A percentile compares a stretch with the other conserved stretches of the same genome.
Evolutionary conservation across 2,888 invertebrate species (phyloP).

Genomic region (Scaptomyza cyrtandrae): DNA sequence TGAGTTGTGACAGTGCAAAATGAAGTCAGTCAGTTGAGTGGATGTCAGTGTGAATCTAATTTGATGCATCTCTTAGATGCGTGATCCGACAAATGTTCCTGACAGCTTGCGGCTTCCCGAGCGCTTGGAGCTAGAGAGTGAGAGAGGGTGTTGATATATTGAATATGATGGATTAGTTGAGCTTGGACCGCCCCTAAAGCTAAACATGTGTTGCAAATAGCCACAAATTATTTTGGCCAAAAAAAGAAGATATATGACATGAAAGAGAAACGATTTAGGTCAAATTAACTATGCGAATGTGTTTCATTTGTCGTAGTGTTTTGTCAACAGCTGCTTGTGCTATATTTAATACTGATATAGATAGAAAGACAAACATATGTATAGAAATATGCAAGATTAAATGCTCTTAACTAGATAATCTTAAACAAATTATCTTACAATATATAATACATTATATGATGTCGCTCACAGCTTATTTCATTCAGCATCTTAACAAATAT

Average conservation of each 20-base stretch:
- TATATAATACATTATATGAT: too few species aligned
- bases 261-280: slow-evolving; percentile 6
- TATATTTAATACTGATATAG: not conserved
- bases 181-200: slow-evolving; percentile 31
- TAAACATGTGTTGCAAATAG: slow-evolving; percentile 53
- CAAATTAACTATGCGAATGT: slow-evolving; percentile 54
- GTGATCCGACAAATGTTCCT: slow-evolving; percentile 43
- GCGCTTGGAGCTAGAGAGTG: not conserved
- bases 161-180: slow-evolving; percentile 52
- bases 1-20: slow-evolving; percentile 15
- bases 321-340: slow-evolving; percentile 42
- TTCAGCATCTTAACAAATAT: too few species aligned
- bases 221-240: slow-evolving; percentile 41
- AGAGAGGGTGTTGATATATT: not conserved
- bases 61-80: slow-evolving; percentile 50
- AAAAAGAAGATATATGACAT: not conserved
- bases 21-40: slow-evolving; percentile 28
- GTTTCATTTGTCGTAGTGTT: slow-evolving; percentile 54
- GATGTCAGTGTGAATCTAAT: slow-evolving; percentile 47
- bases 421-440: too few species aligned
- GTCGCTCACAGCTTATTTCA: too few species aligned
- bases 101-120: slow-evolving; percentile 49
- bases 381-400: not conserved
- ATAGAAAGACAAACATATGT: not conserved
- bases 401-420: too few species aligned